phyloP scores from a whole-genome alignment of 2,113 vertebrate species.

The Leuciscus idus region DNA sequence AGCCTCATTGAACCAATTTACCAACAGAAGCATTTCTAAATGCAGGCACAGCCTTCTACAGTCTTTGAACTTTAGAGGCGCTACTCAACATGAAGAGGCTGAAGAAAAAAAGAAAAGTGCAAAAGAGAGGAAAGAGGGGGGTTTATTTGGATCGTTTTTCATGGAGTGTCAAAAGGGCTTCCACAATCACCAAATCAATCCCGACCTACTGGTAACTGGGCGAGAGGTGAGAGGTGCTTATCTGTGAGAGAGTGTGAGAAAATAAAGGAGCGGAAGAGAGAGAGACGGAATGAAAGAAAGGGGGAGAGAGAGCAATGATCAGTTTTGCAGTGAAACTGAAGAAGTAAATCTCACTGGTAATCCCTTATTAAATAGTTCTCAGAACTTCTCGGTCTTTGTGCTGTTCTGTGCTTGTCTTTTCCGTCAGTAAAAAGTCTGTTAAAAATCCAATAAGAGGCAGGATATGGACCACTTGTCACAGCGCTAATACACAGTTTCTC shows the following conservation, averaged over 20 bases:
- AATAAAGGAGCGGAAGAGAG: neutral
- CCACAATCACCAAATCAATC: conserved; percentile 62
- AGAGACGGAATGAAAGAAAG: conserved; percentile 6
- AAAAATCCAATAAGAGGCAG: conserved; percentile 22
- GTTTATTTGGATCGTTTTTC: conserved; percentile 57
- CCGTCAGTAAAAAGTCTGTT: conserved; percentile 1
- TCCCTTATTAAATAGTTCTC: conserved; percentile 26
- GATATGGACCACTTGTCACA: conserved; percentile 20
- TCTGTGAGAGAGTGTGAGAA: conserved; percentile 36
- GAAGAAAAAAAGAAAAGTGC: conserved; percentile 9
- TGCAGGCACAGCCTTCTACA: conserved; percentile 31
- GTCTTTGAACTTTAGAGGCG: conserved; percentile 49
- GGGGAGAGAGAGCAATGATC: conserved; percentile 8
- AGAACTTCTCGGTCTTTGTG: conserved; percentile 19
- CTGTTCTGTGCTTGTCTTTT: conserved; percentile 14
- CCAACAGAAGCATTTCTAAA: conserved; percentile 37
- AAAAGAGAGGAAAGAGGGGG: conserved; percentile 23
- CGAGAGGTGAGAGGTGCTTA: conserved; percentile 52
- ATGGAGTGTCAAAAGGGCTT: conserved; percentile 57
- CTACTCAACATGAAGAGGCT: conserved; percentile 48
- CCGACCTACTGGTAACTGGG: conserved; percentile 54
- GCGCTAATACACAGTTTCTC: neutral
- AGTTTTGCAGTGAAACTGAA: neutral
- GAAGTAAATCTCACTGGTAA: conserved; percentile 14
- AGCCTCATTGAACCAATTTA: conserved; percentile 13